phyloP scores from a whole-genome alignment of 2,888 invertebrate species.

The Philaethria dido region DNA sequence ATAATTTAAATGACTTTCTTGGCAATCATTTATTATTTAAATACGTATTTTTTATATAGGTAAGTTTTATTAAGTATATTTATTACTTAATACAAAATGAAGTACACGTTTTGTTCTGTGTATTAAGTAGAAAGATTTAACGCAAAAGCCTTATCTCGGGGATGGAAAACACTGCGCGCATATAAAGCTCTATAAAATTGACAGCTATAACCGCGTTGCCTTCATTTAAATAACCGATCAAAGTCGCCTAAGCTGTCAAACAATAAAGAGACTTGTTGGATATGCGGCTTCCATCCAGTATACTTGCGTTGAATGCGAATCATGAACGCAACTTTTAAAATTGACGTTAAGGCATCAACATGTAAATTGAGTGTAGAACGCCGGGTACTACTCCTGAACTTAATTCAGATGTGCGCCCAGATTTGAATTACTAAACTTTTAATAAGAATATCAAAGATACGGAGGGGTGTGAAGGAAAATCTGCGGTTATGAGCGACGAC shows the following conservation, averaged over 20 bases:
- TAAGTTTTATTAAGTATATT: not conserved
- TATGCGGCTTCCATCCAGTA: slow-evolving; percentile 61
- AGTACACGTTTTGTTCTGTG: not conserved
- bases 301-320: slow-evolving; percentile 60
- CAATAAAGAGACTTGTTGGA: slow-evolving; percentile 67
- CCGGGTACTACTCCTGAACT: slow-evolving; percentile 22
- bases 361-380: slow-evolving; percentile 43
- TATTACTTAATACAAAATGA: not conserved
- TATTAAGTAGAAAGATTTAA: not conserved
- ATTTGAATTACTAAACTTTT: slow-evolving; percentile 40
- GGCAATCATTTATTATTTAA: not conserved
- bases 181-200: slow-evolving; percentile 63
- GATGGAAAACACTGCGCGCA: slow-evolving; percentile 32
- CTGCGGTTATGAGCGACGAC: slow-evolving; percentile 26
- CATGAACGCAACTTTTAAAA: slow-evolving; percentile 56
- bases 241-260: slow-evolving; percentile 66
- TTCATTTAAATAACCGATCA: slow-evolving; percentile 78
- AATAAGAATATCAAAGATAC: slow-evolving; percentile 35
- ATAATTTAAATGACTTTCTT: not conserved
- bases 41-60: not conserved
- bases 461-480: slow-evolving; percentile 26
- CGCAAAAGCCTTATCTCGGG: not conserved
- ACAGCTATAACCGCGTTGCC: slow-evolving; percentile 68
- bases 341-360: slow-evolving; percentile 46
- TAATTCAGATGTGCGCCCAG: slow-evolving; percentile 28